phyloP scores from a whole-genome alignment of 1,140 invertebrate genomes.

The Dendrolimus kikuchii region DNA sequence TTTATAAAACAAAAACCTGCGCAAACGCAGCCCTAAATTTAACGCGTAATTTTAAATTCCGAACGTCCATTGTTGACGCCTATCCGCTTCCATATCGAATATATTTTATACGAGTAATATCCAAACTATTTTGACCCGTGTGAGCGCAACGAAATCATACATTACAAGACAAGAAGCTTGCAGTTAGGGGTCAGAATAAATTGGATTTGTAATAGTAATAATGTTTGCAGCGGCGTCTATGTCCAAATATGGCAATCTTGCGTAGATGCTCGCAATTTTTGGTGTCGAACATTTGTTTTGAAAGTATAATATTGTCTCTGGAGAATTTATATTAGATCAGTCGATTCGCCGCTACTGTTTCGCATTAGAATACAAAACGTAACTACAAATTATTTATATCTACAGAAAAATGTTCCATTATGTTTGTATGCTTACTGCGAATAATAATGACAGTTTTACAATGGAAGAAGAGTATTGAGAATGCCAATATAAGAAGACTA shows the following conservation, averaged over 20 bases:
- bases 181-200: constrained; percentile 9
- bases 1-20: not conserved
- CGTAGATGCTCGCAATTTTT: constrained; percentile 17
- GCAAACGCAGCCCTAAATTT: constrained; percentile 30
- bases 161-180: constrained; percentile 6
- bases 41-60: constrained; percentile 45
- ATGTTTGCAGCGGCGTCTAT: constrained; percentile 14
- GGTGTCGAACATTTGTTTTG: constrained; percentile 18
- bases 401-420: no score
- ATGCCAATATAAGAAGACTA: no score
- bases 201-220: constrained; percentile 17
- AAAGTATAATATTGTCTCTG: constrained; percentile 13
- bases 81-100: constrained; percentile 36
- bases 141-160: constrained; percentile 4
- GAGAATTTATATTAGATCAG: not conserved
- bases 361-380: no score
- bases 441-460: no score
- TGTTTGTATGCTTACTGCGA: no score
- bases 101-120: constrained; percentile 28
- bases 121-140: constrained; percentile 17
- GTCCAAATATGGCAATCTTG: constrained; percentile 20
- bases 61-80: constrained; percentile 41
- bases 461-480: no score
- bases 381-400: no score
- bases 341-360: no score